phyloP scores from a whole-genome alignment of 1,140 invertebrate species.

The Notospermus geniculatus region DNA sequence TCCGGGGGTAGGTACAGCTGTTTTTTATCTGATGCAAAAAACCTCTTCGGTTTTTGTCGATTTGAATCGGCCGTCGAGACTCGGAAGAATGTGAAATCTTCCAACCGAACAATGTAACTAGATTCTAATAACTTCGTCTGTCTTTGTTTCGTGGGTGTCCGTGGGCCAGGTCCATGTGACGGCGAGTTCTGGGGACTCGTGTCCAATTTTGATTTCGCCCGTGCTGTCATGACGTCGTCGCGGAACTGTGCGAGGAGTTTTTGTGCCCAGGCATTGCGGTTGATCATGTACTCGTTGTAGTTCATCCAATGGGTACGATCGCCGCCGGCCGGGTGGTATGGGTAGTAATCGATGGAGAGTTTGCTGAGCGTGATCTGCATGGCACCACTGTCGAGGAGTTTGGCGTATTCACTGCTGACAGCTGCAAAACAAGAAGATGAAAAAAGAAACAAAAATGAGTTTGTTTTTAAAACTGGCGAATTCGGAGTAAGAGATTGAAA shows the following conservation, averaged over 20 bases:
- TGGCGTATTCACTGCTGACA: slow-evolving; percentile 31
- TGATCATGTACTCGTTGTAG: slow-evolving; percentile 55
- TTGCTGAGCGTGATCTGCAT: slow-evolving; percentile 82
- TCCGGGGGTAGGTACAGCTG: slow-evolving; percentile 80
- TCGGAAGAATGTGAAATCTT: slow-evolving; percentile 64
- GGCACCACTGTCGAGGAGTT: slow-evolving; percentile 85
- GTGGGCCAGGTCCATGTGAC: slow-evolving; percentile 14
- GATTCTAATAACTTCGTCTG: slow-evolving; percentile 83
- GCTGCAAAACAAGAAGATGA: background rate
- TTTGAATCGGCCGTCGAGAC: slow-evolving; percentile 60
- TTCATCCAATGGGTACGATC: slow-evolving; percentile 83
- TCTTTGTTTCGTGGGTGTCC: slow-evolving; percentile 1
- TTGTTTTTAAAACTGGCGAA: too few relatives aligned
- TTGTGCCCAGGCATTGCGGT: slow-evolving; percentile 54
- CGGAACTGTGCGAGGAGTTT: slow-evolving; percentile 52
- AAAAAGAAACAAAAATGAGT: too few relatives aligned
- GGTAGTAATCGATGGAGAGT: slow-evolving; percentile 94
- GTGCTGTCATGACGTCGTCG: slow-evolving; percentile 34
- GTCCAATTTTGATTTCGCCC: slow-evolving; percentile 13
- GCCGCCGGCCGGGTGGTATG: slow-evolving; percentile 87
- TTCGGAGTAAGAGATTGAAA: too few relatives aligned
- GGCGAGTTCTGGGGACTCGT: slow-evolving; percentile 13
- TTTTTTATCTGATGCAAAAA: slow-evolving; percentile 83
- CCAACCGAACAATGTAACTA: slow-evolving; percentile 83
- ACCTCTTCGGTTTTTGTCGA: slow-evolving; percentile 71